Percentiles rank a stretch among this genome's conserved stretches.
These are phyloP conservation scores for Sphaeramia orbicularis DNA, from an alignment of 2,797 vertebrate species.

Conservation along the genomic window DNA sequence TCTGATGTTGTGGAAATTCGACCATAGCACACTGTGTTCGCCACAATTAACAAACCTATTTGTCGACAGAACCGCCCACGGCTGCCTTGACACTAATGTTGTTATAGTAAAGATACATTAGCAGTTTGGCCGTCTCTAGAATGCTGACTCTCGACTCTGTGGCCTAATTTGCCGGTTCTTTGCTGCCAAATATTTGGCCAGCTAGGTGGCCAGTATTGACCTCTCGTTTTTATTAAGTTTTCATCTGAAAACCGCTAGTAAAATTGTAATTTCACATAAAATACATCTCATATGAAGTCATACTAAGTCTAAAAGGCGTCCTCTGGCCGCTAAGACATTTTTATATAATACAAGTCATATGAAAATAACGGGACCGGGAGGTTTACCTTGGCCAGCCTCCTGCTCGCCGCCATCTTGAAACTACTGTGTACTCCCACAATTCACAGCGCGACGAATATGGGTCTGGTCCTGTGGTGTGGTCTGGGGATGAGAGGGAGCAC, in stretches of 20 bases:
- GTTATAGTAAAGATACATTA: accelerated
- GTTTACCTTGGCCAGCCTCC: conserved; percentile 83
- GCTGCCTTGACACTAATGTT: background rate
- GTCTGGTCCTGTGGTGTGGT: conserved; percentile 10
- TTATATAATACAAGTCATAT: background rate
- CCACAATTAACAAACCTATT: background rate
- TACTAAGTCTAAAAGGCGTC: accelerated
- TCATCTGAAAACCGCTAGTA: background rate
- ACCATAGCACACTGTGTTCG: background rate
- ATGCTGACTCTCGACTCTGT: conserved; percentile 8
- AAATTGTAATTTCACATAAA: background rate
- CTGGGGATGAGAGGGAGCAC: background rate
- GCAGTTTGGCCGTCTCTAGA: background rate
- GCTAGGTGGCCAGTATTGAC: conserved; percentile 61
- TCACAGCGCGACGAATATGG: conserved; percentile 75
- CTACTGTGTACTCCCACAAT: conserved; percentile 84
- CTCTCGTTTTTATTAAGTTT: conserved; percentile 48
- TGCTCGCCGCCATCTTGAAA: conserved; percentile 90
- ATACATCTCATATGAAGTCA: background rate
- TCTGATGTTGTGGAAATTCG: conserved; percentile 19
- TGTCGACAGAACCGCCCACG: accelerated
- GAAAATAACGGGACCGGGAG: conserved; percentile 59
- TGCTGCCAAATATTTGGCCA: conserved; percentile 55
- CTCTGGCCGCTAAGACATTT: accelerated
- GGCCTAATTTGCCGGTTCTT: conserved; percentile 78